A percentile compares a stretch with the other conserved stretches of the same genome.
Conservation (phyloP, 2,797 vertebrate species). For the Microtus obscurus region DNA sequence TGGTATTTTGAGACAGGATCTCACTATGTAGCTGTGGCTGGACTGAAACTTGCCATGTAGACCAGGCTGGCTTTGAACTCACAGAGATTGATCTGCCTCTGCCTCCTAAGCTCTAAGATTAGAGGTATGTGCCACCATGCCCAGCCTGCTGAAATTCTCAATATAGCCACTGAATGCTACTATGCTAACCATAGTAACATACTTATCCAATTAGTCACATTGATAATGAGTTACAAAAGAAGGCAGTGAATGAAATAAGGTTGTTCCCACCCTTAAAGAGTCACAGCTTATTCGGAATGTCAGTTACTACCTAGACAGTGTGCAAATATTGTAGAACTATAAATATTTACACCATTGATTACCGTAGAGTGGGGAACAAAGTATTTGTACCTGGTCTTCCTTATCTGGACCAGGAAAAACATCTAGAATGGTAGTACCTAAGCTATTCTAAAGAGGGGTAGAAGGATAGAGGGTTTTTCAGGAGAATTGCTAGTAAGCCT, state of each 20-base stretch:
- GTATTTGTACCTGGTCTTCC: background rate
- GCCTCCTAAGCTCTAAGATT: background rate
- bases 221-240: background rate
- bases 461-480: constrained; percentile 2
- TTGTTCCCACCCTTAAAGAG: constrained; percentile 17
- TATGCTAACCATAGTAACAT: background rate
- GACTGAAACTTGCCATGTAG: background rate
- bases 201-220: background rate
- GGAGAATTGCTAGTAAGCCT: background rate
- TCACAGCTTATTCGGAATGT: constrained; percentile 43
- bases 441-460: background rate
- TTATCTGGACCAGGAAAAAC: constrained; percentile 9
- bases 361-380: background rate
- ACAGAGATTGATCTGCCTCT: background rate
- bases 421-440: background rate
- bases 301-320: background rate
- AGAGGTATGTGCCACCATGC: background rate
- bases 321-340: background rate
- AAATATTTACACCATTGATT: background rate
- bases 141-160: constrained; percentile 18
- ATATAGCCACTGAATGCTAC: constrained; percentile 43
- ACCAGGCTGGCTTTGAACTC: background rate
- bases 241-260: background rate
- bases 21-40: background rate
- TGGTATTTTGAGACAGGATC: background rate